phyloP scores from a whole-genome alignment of 2,888 invertebrate species.

The Gandaritis pyraliata region DNA sequence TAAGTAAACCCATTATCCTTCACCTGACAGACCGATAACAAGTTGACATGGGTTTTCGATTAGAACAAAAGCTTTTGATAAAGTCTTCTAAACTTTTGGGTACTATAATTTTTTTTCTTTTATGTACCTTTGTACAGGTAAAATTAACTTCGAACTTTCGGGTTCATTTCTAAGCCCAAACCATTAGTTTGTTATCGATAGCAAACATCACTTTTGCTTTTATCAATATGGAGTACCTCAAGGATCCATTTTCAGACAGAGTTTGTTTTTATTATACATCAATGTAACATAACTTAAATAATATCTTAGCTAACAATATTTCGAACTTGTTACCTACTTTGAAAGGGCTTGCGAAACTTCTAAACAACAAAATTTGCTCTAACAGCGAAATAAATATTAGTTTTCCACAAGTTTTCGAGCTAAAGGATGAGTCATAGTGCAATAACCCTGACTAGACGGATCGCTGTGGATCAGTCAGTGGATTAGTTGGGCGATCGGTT shows the following conservation, averaged over 20 bases:
- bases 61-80: constrained; percentile 9
- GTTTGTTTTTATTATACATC: constrained; percentile 13
- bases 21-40: background rate
- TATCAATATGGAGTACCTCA: constrained; percentile 4
- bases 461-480: constrained; percentile 50
- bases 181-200: constrained; percentile 1
- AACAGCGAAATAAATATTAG: constrained; percentile 30
- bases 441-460: constrained; percentile 65
- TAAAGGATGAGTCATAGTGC: constrained; percentile 63
- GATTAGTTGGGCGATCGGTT: constrained; percentile 45
- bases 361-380: constrained; percentile 23
- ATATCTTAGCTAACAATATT: constrained; percentile 16
- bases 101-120: constrained; percentile 1
- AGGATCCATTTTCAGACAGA: constrained; percentile 8
- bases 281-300: constrained; percentile 5
- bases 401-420: constrained; percentile 36
- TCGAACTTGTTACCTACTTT: constrained; percentile 20
- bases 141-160: constrained; percentile 6
- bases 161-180: constrained; percentile 3
- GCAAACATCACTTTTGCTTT: constrained; percentile 1
- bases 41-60: constrained; percentile 8
- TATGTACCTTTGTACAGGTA: constrained; percentile 4
- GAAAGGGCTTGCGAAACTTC: constrained; percentile 22
- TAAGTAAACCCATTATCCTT: too few species aligned
- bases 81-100: background rate